Evolutionary conservation across 1,140 invertebrate species (phyloP), one percentile per base, ranked within the genome.

Genomic region (Nephila pilipes): DNA sequence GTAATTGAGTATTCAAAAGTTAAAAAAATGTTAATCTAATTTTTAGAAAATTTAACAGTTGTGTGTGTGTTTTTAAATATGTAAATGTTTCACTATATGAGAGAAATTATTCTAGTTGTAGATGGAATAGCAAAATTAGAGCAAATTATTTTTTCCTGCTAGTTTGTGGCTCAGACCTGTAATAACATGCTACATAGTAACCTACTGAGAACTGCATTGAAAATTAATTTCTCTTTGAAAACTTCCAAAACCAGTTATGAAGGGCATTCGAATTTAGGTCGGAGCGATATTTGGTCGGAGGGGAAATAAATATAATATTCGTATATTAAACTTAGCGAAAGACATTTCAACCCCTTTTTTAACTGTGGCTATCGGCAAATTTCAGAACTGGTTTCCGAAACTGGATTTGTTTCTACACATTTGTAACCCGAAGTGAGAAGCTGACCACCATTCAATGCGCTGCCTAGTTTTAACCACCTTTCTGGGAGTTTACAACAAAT

Each of bases 231-330:
- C 80, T 46, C 12, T 54, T 22, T 25, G 46, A 83, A 83, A 83
- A 46, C 22, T 54, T 12, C 80, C 54, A 22, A 83, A 83, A 83
- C 80, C 80, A 55, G 80, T 83, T 83, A 25, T 14, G 80, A 83
- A 83, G 80, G 80, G 38, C 80, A 83, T 14, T 25, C 80, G 69
- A 46, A 83, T 83, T 46, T 83, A 38, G 80, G 80, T 25, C 80
- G 38, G 16, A 36, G 16, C 20, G 46, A 46, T 46, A 46, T 46
- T 46, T 10, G 46, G 25, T 75, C 18, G 20, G 6, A 60, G 5
- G 22, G 22, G 20, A 60, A 60, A 60, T 60, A 60, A 60, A 20
- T 60, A 18, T 60, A n/a, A 18, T 60, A 60, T 22, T 14, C 29
- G 16, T 75, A 36, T 75, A 32, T 75, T n/a, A n/a, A n/a, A 32